Percentiles rank a stretch among this genome's conserved stretches.
These are phyloP conservation scores for Limosa lapponica DNA, from an alignment of 2,797 vertebrate genomes.

Conservation along the genomic window DNA sequence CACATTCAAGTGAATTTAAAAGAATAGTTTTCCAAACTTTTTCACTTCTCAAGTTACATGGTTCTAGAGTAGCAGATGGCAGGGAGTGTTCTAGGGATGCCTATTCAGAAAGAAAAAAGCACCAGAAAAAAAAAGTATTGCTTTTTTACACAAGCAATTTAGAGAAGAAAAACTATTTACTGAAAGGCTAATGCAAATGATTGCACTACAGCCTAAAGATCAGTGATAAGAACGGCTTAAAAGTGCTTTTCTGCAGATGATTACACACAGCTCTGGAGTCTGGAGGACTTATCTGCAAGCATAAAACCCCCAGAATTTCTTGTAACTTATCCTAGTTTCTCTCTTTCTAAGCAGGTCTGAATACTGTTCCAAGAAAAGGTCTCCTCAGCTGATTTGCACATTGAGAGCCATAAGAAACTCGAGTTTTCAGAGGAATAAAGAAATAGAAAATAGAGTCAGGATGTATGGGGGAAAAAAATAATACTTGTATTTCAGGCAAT, in stretches of 20 bases:
- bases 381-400: background rate
- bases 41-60: background rate
- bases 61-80: background rate
- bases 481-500: background rate
- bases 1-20: constrained; percentile 3
- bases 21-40: constrained; percentile 32
- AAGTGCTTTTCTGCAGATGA: background rate
- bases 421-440: background rate
- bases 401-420: background rate
- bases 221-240: background rate
- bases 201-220: background rate
- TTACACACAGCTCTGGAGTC: background rate
- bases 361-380: background rate
- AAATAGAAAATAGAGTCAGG: background rate
- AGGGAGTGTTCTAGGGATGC: background rate
- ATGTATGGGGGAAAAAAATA: background rate
- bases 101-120: background rate
- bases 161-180: background rate
- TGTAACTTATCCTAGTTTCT: background rate
- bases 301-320: background rate
- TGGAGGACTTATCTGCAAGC: background rate
- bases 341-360: background rate
- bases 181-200: background rate
- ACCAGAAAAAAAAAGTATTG: background rate
- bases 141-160: background rate